These are phyloP conservation scores for Heliconius aoede DNA, from an alignment of 2,888 invertebrate genomes.

Conservation along the genomic window DNA sequence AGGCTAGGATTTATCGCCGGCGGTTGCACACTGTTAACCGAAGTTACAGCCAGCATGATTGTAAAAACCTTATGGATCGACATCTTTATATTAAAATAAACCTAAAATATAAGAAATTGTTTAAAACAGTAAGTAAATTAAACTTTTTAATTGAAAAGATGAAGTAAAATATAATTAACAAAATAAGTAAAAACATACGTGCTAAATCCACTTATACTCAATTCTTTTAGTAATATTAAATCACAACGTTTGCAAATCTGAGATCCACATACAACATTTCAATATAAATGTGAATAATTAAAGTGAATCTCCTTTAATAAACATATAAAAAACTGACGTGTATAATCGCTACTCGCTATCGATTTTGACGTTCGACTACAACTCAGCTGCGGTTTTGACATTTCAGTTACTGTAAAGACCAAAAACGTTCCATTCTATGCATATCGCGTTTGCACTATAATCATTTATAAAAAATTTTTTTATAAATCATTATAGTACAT, in stretches of 20 bases:
- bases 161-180: conserved; percentile 43
- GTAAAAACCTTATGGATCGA: conserved; percentile 43
- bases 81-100: conserved; percentile 53
- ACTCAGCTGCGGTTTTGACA: conserved; percentile 52
- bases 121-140: conserved; percentile 29
- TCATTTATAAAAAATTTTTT: neutral
- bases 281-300: conserved; percentile 30
- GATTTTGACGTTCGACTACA: conserved; percentile 32
- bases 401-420: conserved; percentile 24
- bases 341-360: conserved; percentile 62
- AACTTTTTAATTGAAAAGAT: conserved; percentile 20
- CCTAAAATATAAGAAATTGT: conserved; percentile 54
- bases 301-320: conserved; percentile 47
- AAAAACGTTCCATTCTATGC: conserved; percentile 59
- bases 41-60: conserved; percentile 49
- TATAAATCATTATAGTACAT: too few relatives aligned
- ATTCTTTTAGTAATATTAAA: neutral
- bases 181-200: neutral
- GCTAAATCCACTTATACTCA: conserved; percentile 3
- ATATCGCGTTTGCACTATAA: neutral
- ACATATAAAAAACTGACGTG: conserved; percentile 71
- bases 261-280: conserved; percentile 6
- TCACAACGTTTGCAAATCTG: conserved; percentile 6
- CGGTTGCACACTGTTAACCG: conserved; percentile 57
- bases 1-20: conserved; percentile 62